Evolutionary conservation across 1,140 invertebrate species (phyloP), one percentile per base, ranked within the genome.

Genomic region (Lepidurus arcticus): DNA sequence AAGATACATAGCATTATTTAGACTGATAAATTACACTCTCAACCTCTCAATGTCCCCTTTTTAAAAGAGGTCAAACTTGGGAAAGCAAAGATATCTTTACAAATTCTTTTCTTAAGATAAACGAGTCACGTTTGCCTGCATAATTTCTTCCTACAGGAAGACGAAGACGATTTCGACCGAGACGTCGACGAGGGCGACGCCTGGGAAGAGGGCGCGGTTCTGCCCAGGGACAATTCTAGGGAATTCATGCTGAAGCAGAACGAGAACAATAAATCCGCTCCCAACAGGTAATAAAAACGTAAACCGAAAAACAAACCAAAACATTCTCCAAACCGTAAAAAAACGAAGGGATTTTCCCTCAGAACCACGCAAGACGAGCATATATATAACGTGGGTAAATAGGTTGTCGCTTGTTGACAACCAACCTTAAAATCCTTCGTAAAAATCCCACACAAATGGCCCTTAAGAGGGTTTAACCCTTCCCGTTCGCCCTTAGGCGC

Each of bases 191-290:
- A 83, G 80, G 91, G 91, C 79, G 86, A 86, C 45, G 90, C 86
- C 76, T 73, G 79, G 44, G 82, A 83, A 26, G 82, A 84, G 84
- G 79, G 84, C 85, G 77, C 86, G 81, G 91, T 95, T 80, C 94
- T 95, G 81, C 92, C 92, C 13, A 95, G 95, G 84, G 93, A 94
- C 83, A 94, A 93, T 85, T 93, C 92, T 77, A 93, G 92, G 7
- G 93, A 95, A 83, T 94, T 95, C 83, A 94, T 95, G 85, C 86
- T 95, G 6, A 92, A 13, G 73, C 47, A 76, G 42, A 79, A 73
- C 13, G 75, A 80, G 42, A 21, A 7, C 3, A 13, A 65, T 65
- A 65, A 65, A 65, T 65, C 21, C 21, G 16, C 53, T 21, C 53
- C 34, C 26, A 44, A 34, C 13, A 78, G 76, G 42, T 78, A 80